phyloP scores from a whole-genome alignment of 2,888 invertebrate species.

The Orthosia cruda region DNA sequence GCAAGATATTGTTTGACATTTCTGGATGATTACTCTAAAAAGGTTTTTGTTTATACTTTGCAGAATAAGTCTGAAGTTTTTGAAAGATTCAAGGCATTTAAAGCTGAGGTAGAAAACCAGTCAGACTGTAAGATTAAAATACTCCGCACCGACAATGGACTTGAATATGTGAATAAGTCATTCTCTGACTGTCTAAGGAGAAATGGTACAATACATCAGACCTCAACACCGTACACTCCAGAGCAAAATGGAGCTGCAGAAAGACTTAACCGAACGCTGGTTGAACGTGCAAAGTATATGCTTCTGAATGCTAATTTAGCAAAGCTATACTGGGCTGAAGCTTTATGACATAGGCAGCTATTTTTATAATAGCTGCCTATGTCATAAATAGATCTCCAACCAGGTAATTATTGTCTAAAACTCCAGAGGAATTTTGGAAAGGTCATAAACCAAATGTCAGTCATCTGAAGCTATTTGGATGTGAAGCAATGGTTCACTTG shows the following conservation, averaged over 20 bases:
- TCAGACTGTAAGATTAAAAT: too few species aligned
- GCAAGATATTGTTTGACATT: too few species aligned
- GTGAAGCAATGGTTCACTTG: too few species aligned
- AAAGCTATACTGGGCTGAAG: not conserved
- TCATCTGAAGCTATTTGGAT: not conserved
- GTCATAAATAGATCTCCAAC: too few species aligned
- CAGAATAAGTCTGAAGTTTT: too few species aligned
- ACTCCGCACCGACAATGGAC: not conserved
- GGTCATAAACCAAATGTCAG: not conserved
- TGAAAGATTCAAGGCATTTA: too few species aligned
- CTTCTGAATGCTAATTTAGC: not conserved
- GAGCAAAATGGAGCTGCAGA: not conserved
- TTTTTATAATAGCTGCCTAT: too few species aligned
- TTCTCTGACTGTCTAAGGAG: not conserved
- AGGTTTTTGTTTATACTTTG: too few species aligned
- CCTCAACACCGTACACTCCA: not conserved
- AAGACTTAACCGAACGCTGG: not conserved
- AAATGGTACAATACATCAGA: not conserved
- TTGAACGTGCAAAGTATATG: constrained; percentile 1
- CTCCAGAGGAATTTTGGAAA: not conserved
- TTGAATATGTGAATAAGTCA: not conserved
- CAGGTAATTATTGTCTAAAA: not conserved
- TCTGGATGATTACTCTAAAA: too few species aligned
- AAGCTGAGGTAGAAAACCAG: too few species aligned
- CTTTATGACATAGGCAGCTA: too few species aligned